Conservation (phyloP, 2,113 vertebrate genomes). For the Gyps fulvus region DNA sequence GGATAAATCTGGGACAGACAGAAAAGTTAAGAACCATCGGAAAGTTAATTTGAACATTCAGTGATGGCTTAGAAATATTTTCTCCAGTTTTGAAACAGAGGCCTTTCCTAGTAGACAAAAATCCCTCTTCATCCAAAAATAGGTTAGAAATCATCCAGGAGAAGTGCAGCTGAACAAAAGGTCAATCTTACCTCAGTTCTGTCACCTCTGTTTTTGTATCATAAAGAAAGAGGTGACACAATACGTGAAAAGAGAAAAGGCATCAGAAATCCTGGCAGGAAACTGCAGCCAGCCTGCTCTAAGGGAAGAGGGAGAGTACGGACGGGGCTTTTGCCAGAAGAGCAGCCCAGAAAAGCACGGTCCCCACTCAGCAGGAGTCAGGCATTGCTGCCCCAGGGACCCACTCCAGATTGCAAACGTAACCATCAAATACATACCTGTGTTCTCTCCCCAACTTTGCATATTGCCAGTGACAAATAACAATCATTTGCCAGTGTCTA, state of each 20-base stretch:
- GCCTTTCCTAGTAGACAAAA: neutral
- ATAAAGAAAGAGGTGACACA: neutral
- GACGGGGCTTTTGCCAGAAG: neutral
- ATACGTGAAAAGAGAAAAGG: neutral
- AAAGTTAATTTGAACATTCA: neutral
- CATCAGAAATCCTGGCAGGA: neutral
- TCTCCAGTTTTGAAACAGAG: neutral
- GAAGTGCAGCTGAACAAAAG: neutral
- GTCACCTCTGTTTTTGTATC: neutral
- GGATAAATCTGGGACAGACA: neutral
- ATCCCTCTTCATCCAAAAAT: neutral
- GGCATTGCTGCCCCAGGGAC: neutral
- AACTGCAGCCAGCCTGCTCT: neutral
- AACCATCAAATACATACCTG: accelerated
- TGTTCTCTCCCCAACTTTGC: neutral
- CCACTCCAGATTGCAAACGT: neutral
- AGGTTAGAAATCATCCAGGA: conserved; percentile 12
- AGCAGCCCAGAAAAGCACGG: neutral
- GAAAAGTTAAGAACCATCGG: neutral
- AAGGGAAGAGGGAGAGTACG: neutral
- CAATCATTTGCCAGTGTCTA: neutral
- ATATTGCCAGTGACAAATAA: neutral
- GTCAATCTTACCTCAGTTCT: neutral
- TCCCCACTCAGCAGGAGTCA: neutral
- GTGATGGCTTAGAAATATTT: neutral